Evolutionary conservation across 2,797 vertebrate species (phyloP), one percentile per base, ranked within the genome.

Genomic region (Enteromius viviparus): DNA sequence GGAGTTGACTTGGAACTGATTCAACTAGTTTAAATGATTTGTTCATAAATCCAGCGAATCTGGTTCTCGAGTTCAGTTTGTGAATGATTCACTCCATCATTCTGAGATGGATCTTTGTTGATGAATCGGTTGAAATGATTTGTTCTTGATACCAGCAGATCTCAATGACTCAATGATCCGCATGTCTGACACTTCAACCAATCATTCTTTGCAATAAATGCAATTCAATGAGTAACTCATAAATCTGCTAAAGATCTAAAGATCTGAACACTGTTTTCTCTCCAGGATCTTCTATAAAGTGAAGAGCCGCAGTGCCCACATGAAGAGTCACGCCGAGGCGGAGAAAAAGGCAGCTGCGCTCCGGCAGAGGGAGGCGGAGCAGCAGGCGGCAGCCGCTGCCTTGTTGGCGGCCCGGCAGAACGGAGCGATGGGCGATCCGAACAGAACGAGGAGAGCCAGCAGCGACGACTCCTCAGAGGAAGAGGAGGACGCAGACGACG

Each of bases 281-380:
- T 11, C 6, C 88, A 99, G 98, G 93, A 91, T 99, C 83, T 99
- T 99, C 93, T 96, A 88, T 91, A 99, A 99, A 91, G 98, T 99
- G 92, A 99, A 99, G 93, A 99, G 98, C 90, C 97, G 98, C 88
- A 99, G 98, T 0, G 98, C 98, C 6, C 98, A 99, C 94, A 99
- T 99, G 98, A 99, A 99, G 90, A 99, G 98, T 91, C 98, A 99
- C 0, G 95, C 97, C 0, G 98, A 99, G 92, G 97, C 99, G 92
- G 98, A 99, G 90, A 99, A 99, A 94, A 99, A 99, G 89, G 97
- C 97, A 0, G 97, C 97, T 0, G 97, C 97, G 0, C 93, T 96
- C 88, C 93, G 92, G 19, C 96, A 94, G 89, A 94, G 91, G 10
- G 96, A 98, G 89, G 96, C 92, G 0, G 97, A 97, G 86, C 96